Evolutionary conservation across 2,797 vertebrate genomes (phyloP), one percentile per base, ranked within the genome.

Genomic region (Sparidentex hasta): DNA sequence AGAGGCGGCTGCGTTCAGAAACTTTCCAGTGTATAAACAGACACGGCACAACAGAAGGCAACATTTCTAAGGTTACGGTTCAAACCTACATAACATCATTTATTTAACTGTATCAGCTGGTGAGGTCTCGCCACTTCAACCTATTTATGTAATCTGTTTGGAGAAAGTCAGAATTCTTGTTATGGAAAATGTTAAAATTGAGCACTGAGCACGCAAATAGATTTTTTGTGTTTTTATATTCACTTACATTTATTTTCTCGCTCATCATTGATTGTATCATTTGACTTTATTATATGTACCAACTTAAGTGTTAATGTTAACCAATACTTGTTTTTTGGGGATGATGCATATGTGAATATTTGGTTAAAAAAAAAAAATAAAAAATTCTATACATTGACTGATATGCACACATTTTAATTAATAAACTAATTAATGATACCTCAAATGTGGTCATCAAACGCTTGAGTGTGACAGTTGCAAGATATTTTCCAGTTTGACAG

Each of bases 1-100:
- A 43, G 71, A 66, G 73, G 84, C 51, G 56, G 65, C 64, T 48
- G 52, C 27, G 7, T 70, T 74, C 57, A 27, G 33, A 74, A 83
- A 76, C 76, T 82, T 85, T 90, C 64, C 84, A 86, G 69, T 20
- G 27, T 41, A 16, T 50, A 47, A 78, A 76, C 73, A 81, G 63
- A 76, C 25, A 18, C 29, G 16, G 29, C 33, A 25, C 9, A 76
- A 46, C 66, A 65, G 41, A 67, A 14, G 63, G 38, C 50, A 48
- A 67, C 57, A 33, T 70, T 43, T 74, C 13, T 44, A 50, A 64
- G 43, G 27, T 20, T 64, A 17, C 46, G 20, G 8, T 8, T 18
- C 4, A 58, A 71, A 67, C n/a, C 17, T 55, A 1, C 41, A 44
- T 57, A 13, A 76, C 7, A 20, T 18, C 0, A 48, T 57, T 27